Evolutionary conservation across 1,140 invertebrate species (phyloP), one percentile per base, ranked within the genome.

Genomic region (Pantala flavescens): DNA sequence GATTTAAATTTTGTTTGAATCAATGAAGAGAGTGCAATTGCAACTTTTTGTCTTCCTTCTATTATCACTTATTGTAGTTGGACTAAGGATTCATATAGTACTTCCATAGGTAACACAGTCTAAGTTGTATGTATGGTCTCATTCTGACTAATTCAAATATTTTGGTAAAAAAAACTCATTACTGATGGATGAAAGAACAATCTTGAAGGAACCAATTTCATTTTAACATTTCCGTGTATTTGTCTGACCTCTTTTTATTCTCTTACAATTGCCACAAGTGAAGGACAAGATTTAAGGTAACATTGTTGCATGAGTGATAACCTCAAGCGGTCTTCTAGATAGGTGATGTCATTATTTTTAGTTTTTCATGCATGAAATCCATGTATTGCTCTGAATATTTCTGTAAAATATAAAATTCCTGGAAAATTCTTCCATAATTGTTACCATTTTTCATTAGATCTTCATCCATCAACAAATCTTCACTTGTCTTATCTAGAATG

Each of bases 201-300:
- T 36, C 28, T 36, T 36, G 28, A 36, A 36, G 28, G 28, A 9
- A 36, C 2, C 28, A 9, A 2, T 36, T 36, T 5, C 28, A 36
- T 36, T 2, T 36, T 36, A 36, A 36, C 28, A 36, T 36, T 36
- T 36, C 3, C 9, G 2, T 36, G 28, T 2, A 36, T 21, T 63
- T 63, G 49, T 21, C 49, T 63, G 49, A 63, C 49, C 49, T 63
- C 2, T 14, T 63, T 21, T 63, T 63, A 63, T 63, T 63, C n/a
- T 36, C 12, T 63, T 63, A 21, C 49, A 16, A 63, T 21, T 63
- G 49, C 49, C 12, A 16, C 49, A 63, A 63, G 49, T 63, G 49
- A 63, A 63, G 49, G 49, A 63, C 49, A 63, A 63, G 49, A 63
- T 19, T 63, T 63, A 63, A 63, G 49, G 49, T 63, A 63, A 63